phyloP scores from a whole-genome alignment of 2,113 vertebrate species.

The Clarias magur region DNA sequence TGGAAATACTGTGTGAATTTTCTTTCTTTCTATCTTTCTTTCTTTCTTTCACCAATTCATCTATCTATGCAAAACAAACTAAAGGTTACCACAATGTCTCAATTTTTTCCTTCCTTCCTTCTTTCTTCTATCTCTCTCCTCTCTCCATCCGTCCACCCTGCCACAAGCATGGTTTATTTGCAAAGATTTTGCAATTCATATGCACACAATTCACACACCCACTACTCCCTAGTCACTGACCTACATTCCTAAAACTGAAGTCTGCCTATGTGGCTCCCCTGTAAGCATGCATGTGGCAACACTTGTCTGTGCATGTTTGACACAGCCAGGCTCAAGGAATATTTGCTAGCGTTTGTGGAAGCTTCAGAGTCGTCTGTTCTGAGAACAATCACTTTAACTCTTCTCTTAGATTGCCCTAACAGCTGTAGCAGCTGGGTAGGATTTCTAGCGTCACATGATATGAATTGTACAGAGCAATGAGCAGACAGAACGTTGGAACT shows the following conservation, averaged over 20 bases:
- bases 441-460: conserved; percentile 13
- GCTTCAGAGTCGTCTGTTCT: background rate
- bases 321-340: background rate
- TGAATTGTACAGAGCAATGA: background rate
- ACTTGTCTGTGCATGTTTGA: conserved; percentile 30
- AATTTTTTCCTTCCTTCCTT: background rate
- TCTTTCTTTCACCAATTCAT: background rate
- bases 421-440: conserved; percentile 35
- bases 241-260: conserved; percentile 18
- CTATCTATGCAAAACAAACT: background rate
- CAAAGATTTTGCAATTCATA: conserved; percentile 1
- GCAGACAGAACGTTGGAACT: background rate
- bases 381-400: background rate
- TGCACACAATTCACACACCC: background rate
- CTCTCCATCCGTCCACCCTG: background rate
- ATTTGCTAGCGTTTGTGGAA: background rate
- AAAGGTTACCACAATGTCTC: background rate
- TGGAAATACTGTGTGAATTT: background rate
- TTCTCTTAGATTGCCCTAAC: conserved; percentile 2
- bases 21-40: background rate
- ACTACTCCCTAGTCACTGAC: background rate
- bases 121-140: background rate
- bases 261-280: conserved; percentile 4
- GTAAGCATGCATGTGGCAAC: conserved; percentile 10
- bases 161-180: background rate